A percentile compares a stretch with the other conserved stretches of the same genome.
phyloP scores from a whole-genome alignment of 2,888 invertebrate genomes.

The Osmoderma eremita region DNA sequence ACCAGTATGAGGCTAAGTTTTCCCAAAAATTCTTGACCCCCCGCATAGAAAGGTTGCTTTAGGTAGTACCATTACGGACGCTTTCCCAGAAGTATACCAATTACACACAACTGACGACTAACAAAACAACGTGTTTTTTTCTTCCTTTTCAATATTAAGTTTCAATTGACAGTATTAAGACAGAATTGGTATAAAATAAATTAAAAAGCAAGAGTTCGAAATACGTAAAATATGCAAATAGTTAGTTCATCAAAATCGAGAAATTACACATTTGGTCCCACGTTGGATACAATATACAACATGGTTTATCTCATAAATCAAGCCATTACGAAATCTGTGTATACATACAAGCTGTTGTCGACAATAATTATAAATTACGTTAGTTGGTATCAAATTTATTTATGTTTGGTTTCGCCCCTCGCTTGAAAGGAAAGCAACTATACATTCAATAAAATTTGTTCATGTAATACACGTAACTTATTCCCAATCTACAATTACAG shows the following conservation, averaged over 20 bases:
- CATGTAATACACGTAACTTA: background rate
- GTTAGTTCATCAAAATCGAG: too few relatives aligned
- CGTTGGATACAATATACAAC: too few relatives aligned
- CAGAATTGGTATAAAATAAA: too few relatives aligned
- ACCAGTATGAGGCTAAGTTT: background rate
- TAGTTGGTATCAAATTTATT: too few relatives aligned
- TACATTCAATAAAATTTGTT: slow-evolving; percentile 4
- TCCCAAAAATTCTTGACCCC: slow-evolving; percentile 19
- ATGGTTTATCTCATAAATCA: background rate
- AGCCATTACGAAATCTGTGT: background rate
- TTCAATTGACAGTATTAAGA: too few relatives aligned
- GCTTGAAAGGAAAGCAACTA: background rate
- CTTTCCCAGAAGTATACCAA: slow-evolving; percentile 13
- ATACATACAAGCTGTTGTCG: background rate
- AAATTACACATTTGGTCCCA: too few relatives aligned
- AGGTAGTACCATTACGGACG: background rate
- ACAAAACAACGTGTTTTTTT: too few relatives aligned
- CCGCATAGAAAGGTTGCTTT: background rate
- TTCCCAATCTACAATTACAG: background rate
- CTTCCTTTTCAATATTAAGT: too few relatives aligned
- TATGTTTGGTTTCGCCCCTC: too few relatives aligned
- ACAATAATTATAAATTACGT: slow-evolving; percentile 2
- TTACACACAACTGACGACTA: background rate
- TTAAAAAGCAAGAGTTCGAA: too few relatives aligned
- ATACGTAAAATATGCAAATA: too few relatives aligned